Evolutionary conservation across 1,140 invertebrate species (phyloP).

Genomic region (Heliconius eleuchia): DNA sequence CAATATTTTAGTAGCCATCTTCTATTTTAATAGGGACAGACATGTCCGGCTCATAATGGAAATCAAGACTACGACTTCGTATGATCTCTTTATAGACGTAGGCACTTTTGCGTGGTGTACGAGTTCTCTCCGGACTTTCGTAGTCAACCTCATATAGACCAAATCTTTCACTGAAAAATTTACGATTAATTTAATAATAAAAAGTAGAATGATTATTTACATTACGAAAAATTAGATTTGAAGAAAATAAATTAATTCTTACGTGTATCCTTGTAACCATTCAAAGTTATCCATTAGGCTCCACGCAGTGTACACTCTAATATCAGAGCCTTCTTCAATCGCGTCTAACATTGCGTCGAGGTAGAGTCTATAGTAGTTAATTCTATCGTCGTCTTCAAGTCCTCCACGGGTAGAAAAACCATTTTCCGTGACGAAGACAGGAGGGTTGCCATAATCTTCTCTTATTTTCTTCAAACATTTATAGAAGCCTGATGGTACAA

Average conservation of each 20-base stretch:
- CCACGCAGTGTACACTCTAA: conserved; percentile 83
- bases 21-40: neutral
- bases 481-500: conserved; percentile 5
- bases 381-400: conserved; percentile 52
- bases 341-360: conserved; percentile 57
- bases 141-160: conserved; percentile 89
- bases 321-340: conserved; percentile 60
- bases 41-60: conserved; percentile 60
- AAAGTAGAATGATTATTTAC: no score
- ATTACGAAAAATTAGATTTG: no score
- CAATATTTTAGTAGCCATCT: conserved; percentile 80
- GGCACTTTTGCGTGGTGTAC: conserved; percentile 85
- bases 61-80: conserved; percentile 71
- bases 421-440: neutral
- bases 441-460: neutral
- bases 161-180: conserved; percentile 82
- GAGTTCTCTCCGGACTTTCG: conserved; percentile 81
- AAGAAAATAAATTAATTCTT: conserved; percentile 36
- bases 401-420: conserved; percentile 38
- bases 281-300: conserved; percentile 86
- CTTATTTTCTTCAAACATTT: neutral
- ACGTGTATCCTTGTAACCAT: conserved; percentile 72
- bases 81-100: conserved; percentile 82
- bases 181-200: conserved; percentile 41
- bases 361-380: conserved; percentile 78